Percentiles rank a stretch among this genome's conserved stretches.
Evolutionary conservation across 1,140 invertebrate species (phyloP).

Genomic region (Ips typographus): DNA sequence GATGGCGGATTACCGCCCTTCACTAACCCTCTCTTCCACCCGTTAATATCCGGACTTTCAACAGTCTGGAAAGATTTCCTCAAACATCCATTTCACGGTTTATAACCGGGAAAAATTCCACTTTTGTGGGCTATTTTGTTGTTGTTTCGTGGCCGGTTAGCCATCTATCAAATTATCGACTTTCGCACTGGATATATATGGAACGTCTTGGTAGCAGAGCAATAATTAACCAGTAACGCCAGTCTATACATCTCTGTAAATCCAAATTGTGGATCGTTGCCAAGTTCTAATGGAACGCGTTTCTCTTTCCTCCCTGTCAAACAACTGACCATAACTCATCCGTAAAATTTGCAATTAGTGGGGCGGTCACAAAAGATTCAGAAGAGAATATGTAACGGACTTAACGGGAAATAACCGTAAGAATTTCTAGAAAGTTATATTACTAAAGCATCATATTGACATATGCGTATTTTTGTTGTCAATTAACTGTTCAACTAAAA

Average conservation of each 20-base stretch:
- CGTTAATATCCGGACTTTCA: not conserved
- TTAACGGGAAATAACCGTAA: too few species aligned
- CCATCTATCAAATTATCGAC: not conserved
- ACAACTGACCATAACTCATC: conserved; percentile 11
- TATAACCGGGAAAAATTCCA: not conserved
- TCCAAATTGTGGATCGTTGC: conserved; percentile 7
- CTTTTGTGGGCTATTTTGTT: too few species aligned
- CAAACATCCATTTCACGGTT: not conserved
- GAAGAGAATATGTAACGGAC: not conserved
- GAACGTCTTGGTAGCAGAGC: not conserved
- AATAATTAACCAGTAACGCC: not conserved
- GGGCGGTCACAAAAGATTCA: not conserved
- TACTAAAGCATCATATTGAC: too few species aligned
- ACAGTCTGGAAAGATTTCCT: not conserved
- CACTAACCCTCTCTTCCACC: not conserved
- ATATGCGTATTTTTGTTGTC: too few species aligned
- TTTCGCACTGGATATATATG: not conserved
- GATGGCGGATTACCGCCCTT: conserved; percentile 2
- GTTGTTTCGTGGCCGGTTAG: too few species aligned
- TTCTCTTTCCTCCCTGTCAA: conserved; percentile 7
- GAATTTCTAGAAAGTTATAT: too few species aligned
- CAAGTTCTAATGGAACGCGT: conserved; percentile 5
- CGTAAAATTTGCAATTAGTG: conserved; percentile 14
- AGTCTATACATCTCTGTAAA: conserved; percentile 5
- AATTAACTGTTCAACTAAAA: too few species aligned